phyloP scores from a whole-genome alignment of 2,888 invertebrate species.

The Thyatira batis region DNA sequence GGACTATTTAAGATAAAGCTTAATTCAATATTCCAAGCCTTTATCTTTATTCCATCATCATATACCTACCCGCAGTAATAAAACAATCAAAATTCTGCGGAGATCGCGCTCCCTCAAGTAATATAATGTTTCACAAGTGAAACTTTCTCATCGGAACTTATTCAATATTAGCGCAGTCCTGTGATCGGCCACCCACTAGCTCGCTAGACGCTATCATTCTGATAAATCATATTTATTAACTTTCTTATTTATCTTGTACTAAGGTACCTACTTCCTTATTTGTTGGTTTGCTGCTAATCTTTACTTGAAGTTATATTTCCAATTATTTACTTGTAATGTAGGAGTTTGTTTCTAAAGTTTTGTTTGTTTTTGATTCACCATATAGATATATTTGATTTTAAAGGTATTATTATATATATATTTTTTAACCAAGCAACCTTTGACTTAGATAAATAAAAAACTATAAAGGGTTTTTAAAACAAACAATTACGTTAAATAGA shows the following conservation, averaged over 20 bases:
- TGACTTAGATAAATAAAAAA: too few species aligned
- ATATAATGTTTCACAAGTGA: conserved; percentile 73
- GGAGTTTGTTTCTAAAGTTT: background rate
- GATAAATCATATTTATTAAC: conserved; percentile 47
- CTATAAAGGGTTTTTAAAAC: too few species aligned
- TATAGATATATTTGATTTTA: too few species aligned
- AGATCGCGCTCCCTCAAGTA: conserved; percentile 60
- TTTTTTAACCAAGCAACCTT: too few species aligned
- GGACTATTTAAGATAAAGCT: too few species aligned
- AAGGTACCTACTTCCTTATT: background rate
- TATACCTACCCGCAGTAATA: conserved; percentile 38
- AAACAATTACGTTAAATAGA: too few species aligned
- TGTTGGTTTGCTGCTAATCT: background rate
- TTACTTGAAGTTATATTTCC: background rate
- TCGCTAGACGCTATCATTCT: conserved; percentile 40
- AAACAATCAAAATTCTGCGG: conserved; percentile 72
- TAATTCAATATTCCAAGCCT: background rate
- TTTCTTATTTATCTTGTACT: conserved; percentile 16
- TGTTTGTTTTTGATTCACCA: too few species aligned
- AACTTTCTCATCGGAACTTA: conserved; percentile 76
- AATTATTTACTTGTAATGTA: background rate
- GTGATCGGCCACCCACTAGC: conserved; percentile 39
- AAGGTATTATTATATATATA: too few species aligned
- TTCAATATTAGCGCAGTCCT: conserved; percentile 68
- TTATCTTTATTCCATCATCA: background rate